Evolutionary conservation across 35 echinoderm and acorn worm species (phyloP).

Genomic region (Chiridota heheva): DNA sequence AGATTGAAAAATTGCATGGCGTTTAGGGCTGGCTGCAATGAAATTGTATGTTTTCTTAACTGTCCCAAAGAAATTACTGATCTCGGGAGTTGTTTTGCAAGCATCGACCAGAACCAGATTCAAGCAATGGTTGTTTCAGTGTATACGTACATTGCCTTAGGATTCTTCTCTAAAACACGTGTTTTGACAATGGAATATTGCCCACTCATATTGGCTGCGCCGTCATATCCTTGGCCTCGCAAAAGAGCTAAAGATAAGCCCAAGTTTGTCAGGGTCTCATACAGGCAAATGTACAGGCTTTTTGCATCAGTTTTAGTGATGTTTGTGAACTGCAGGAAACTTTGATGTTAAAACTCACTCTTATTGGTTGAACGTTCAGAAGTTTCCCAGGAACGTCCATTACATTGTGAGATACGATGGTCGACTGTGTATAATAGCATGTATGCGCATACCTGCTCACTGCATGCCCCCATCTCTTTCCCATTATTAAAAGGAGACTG

Average conservation of each 20-base stretch:
- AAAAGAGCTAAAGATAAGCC: slow-evolving; percentile 5
- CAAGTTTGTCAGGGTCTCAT: slow-evolving; percentile 1
- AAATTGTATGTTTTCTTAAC: slow-evolving; percentile 15
- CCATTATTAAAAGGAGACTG: too few relatives aligned
- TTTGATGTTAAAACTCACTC: too few relatives aligned
- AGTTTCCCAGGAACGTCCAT: too few relatives aligned
- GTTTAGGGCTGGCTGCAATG: slow-evolving; percentile 23
- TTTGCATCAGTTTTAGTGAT: slow-evolving; percentile 17
- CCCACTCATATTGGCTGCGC: slow-evolving; percentile 32
- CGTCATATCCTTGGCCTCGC: slow-evolving; percentile 41
- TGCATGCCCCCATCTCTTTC: too few relatives aligned
- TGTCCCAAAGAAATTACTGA: not conserved
- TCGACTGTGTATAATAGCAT: too few relatives aligned
- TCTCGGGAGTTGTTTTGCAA: slow-evolving; percentile 12
- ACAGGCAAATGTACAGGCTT: slow-evolving; percentile 17
- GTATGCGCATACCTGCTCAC: too few relatives aligned
- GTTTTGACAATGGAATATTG: slow-evolving; percentile 17
- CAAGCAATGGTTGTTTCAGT: slow-evolving; percentile 33
- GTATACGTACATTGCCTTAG: slow-evolving; percentile 38
- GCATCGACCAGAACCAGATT: slow-evolving; percentile 35
- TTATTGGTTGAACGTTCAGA: too few relatives aligned
- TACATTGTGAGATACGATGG: too few relatives aligned
- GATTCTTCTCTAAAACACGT: slow-evolving; percentile 15
- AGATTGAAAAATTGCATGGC: slow-evolving; percentile 8
- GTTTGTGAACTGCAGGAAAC: slow-evolving; percentile 35